Conservation (phyloP, 2,797 vertebrate genomes). For the Uromys caudimaculatus region DNA sequence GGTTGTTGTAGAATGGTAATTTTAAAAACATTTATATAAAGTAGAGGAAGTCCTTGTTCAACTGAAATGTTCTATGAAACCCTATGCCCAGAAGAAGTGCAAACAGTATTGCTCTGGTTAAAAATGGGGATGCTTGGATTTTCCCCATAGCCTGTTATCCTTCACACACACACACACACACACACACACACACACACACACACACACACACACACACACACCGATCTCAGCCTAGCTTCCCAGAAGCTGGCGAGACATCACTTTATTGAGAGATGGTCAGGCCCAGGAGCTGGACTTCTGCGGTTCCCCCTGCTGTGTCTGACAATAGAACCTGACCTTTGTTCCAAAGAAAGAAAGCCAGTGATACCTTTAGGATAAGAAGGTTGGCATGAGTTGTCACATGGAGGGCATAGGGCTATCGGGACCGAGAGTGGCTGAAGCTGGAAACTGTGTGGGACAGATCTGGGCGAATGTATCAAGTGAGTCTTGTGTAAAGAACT, state of each 20-base stretch:
- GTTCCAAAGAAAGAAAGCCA: neutral
- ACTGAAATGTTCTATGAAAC: neutral
- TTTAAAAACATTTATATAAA: neutral
- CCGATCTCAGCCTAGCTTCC: neutral
- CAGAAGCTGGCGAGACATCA: neutral
- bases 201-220: too few relatives aligned
- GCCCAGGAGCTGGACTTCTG: neutral
- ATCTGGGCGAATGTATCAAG: neutral
- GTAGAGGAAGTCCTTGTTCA: neutral
- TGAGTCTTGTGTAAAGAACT: neutral
- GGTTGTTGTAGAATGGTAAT: neutral
- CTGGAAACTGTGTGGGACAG: neutral
- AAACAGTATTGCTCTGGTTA: neutral
- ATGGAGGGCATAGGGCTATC: neutral
- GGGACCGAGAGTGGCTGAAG: neutral
- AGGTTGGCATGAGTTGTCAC: neutral
- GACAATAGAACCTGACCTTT: neutral
- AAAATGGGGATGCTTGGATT: neutral
- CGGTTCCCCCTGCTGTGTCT: accelerated
- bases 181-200: too few relatives aligned
- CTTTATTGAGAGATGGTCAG: neutral
- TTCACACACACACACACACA: too few relatives aligned
- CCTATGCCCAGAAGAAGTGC: neutral
- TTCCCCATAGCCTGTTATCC: neutral
- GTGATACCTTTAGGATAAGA: neutral